Evolutionary conservation across 1,140 invertebrate genomes (phyloP).

Genomic region (Prorops nasuta): DNA sequence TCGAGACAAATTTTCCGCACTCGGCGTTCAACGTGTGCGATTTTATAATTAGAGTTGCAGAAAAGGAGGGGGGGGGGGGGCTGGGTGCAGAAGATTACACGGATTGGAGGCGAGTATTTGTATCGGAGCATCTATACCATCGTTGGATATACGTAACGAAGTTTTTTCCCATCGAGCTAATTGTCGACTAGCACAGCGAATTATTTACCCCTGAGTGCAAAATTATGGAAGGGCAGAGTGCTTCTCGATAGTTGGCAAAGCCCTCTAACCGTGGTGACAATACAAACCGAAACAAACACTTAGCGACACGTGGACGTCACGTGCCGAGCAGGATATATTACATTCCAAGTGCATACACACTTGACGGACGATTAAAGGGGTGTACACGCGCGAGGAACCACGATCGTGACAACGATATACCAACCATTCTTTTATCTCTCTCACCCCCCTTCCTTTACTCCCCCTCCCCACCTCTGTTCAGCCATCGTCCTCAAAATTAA

Average conservation of each 20-base stretch:
- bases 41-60: no score
- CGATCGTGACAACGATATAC: conserved; percentile 25
- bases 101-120: no score
- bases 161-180: conserved; percentile 34
- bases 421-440: background rate
- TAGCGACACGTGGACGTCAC: conserved; percentile 51
- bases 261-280: conserved; percentile 54
- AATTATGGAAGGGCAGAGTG: conserved; percentile 23
- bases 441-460: background rate
- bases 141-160: no score
- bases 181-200: conserved; percentile 25
- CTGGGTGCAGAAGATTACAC: no score
- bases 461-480: background rate
- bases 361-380: conserved; percentile 51
- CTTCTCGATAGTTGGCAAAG: background rate
- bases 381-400: conserved; percentile 22
- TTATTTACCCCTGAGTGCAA: conserved; percentile 29
- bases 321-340: conserved; percentile 54
- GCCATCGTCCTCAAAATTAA: no score
- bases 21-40: no score
- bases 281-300: conserved; percentile 60
- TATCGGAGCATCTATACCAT: no score
- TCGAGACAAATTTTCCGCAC: no score
- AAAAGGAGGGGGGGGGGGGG: no score
- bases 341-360: conserved; percentile 56